A percentile compares a stretch with the other conserved stretches of the same genome.
Conservation (phyloP, 1,140 invertebrate genomes). For the Drosophila rhopaloa region DNA sequence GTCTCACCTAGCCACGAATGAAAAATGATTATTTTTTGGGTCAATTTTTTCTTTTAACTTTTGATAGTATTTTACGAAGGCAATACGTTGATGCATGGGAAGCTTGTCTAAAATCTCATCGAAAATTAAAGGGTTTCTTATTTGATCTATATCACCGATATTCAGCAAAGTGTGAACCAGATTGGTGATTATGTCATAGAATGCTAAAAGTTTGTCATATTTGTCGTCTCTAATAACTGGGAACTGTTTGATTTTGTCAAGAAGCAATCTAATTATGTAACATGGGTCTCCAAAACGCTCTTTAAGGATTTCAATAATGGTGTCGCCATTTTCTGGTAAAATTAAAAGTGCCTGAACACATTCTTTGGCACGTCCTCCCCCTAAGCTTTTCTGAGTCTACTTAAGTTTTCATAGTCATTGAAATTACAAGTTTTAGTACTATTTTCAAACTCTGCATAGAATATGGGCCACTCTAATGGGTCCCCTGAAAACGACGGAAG, state of each 20-base stretch:
- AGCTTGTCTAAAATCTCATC: background rate
- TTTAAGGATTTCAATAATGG: background rate
- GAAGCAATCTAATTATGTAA: background rate
- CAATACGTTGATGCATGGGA: background rate
- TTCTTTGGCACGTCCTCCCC: slow-evolving; percentile 1
- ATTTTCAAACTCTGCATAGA: background rate
- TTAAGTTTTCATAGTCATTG: background rate
- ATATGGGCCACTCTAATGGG: slow-evolving; percentile 1
- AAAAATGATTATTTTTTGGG: too few species aligned
- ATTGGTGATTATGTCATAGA: too few species aligned
- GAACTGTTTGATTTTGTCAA: too few species aligned
- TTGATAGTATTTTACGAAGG: slow-evolving; percentile 3
- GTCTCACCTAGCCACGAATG: too few species aligned
- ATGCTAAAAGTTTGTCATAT: too few species aligned
- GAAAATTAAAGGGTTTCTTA: too few species aligned
- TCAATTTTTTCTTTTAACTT: background rate
- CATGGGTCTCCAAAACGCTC: background rate
- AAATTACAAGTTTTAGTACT: slow-evolving; percentile 3
- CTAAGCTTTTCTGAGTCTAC: slow-evolving; percentile 3
- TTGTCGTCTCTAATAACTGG: too few species aligned
- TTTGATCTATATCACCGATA: too few species aligned
- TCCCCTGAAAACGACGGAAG: too few species aligned
- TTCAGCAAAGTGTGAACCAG: too few species aligned
- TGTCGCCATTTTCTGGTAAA: too few species aligned
- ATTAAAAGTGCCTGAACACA: background rate